A percentile compares a stretch with the other conserved stretches of the same genome.
These are phyloP conservation scores for Isichthys henryi DNA, from an alignment of 2,113 vertebrate genomes.

Conservation along the genomic window DNA sequence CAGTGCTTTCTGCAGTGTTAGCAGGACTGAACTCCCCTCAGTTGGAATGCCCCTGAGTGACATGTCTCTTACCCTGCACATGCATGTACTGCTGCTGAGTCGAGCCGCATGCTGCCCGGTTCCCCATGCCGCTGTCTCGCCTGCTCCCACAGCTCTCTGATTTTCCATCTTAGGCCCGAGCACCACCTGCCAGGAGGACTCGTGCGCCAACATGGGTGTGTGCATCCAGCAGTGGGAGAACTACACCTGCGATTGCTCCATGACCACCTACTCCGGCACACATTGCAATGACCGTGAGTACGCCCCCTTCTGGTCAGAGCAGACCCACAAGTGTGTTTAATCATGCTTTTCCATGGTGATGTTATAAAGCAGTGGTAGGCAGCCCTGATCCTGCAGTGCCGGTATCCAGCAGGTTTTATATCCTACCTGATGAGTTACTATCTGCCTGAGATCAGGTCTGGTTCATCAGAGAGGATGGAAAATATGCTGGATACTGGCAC, in stretches of 20 bases:
- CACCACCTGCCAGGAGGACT: slow-evolving; percentile 93
- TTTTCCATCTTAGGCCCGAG: slow-evolving; percentile 72
- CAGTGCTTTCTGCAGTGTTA: slow-evolving; percentile 17
- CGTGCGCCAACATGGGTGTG: slow-evolving; percentile 89
- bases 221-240: slow-evolving; percentile 97
- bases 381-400: neutral
- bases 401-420: neutral
- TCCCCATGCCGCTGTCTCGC: neutral
- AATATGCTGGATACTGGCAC: too few relatives aligned
- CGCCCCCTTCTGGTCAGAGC: neutral
- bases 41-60: slow-evolving; percentile 36
- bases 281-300: slow-evolving; percentile 97
- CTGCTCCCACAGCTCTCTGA: slow-evolving; percentile 31
- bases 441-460: too few relatives aligned
- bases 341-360: neutral
- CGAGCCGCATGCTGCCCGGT: slow-evolving; percentile 37
- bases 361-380: neutral
- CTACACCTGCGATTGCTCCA: slow-evolving; percentile 90
- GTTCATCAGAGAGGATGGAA: too few relatives aligned
- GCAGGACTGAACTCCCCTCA: slow-evolving; percentile 33
- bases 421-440: neutral
- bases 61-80: slow-evolving; percentile 31
- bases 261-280: slow-evolving; percentile 89
- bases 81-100: slow-evolving; percentile 34
- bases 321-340: neutral